Evolutionary conservation across 2,113 vertebrate species (phyloP), one percentile per base, ranked within the genome.

Genomic region (Archilochus colubris): DNA sequence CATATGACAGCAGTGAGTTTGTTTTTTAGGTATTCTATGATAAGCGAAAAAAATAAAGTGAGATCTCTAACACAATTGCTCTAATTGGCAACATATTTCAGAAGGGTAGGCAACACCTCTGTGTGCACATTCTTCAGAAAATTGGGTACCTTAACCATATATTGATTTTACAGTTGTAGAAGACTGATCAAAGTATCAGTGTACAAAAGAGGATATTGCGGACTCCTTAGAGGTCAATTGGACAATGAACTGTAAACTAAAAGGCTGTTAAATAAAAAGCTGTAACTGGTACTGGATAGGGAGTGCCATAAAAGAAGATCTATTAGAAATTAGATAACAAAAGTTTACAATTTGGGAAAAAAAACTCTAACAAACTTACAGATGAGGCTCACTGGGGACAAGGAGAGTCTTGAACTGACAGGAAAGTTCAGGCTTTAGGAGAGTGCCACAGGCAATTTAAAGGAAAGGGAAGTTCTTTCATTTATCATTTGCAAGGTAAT

Each of bases 91-190:
- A 50, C 14, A 43, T 30, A 3, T 57, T 92, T 50, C 40, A 73
- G 44, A 25, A 22, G 3, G 21, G 10, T 79, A 14, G 27, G 36
- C 16, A 76, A 68, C 25, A 53, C 7, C 10, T 68, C 6, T 88
- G 27, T 5, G 17, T 38, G 18, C 22, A 38, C 31, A 33, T 54
- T 61, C 78, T 85, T 91, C 82, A 87, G 46, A 79, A 93, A 72
- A 94, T 20, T 67, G 53, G 66, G 40, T 69, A 69, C 50, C 3
- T 1, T 78, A 85, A 57, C 58, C 5, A 1, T 36, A 31, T 89
- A 95, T 89, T 89, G 84, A 89, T 95, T 94, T 95, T 85, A 85
- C 40, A 64, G 54, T 93, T 92, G n/a, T 64, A 73, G 87, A 92
- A 84, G 33, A 33, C 70, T 68, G 54, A 94, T 78, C n/a, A 57